phyloP scores from a whole-genome alignment of 2,797 vertebrate genomes.

The Phalloptychus januarius region DNA sequence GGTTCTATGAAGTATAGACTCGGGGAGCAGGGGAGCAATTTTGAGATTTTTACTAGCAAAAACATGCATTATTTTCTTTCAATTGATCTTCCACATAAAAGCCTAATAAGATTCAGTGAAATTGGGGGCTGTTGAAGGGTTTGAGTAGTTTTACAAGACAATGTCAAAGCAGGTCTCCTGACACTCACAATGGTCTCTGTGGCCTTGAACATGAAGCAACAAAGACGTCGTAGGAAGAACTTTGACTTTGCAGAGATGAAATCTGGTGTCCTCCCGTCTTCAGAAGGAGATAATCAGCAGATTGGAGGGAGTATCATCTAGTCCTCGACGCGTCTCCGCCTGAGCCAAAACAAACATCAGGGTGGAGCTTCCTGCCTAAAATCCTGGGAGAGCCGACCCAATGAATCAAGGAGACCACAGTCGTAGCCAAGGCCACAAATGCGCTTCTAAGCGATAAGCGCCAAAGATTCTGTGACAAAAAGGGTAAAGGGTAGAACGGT shows the following conservation, averaged over 20 bases:
- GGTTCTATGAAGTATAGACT: too few species aligned
- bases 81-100: background rate
- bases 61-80: background rate
- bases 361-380: conserved; percentile 77
- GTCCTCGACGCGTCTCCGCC: conserved; percentile 43
- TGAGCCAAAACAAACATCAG: conserved; percentile 70
- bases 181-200: background rate
- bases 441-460: conserved; percentile 39
- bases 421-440: conserved; percentile 53
- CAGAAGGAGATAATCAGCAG: conserved; percentile 54
- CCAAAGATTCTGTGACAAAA: conserved; percentile 25
- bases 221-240: background rate
- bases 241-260: conserved; percentile 18
- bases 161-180: background rate
- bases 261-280: conserved; percentile 19
- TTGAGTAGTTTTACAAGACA: background rate
- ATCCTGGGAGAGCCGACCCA: conserved; percentile 59
- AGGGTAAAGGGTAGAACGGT: conserved; percentile 43
- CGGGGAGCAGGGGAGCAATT: background rate
- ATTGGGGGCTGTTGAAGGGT: background rate
- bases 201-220: background rate
- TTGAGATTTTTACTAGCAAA: background rate
- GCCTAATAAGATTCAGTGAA: background rate
- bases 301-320: conserved; percentile 50
- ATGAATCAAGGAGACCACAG: conserved; percentile 40